A percentile compares a stretch with the other conserved stretches of the same genome.
These are phyloP conservation scores for Hesperophylax magnus DNA, from an alignment of 1,140 invertebrate genomes.

Conservation along the genomic window DNA sequence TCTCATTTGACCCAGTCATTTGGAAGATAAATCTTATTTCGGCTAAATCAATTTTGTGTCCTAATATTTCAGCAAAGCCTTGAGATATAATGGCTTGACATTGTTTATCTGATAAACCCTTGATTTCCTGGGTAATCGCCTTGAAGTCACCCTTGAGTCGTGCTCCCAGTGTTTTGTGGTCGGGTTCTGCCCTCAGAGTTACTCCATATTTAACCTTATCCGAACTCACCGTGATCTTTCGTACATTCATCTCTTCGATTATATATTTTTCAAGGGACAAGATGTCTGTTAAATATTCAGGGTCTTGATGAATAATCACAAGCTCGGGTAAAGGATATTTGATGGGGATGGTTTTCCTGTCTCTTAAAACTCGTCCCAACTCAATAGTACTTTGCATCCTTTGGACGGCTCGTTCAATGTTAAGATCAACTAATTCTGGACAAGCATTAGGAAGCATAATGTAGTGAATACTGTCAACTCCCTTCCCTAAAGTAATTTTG, in stretches of 20 bases:
- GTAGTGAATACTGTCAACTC: slow-evolving; percentile 87
- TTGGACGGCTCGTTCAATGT: slow-evolving; percentile 91
- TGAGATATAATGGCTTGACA: slow-evolving; percentile 83
- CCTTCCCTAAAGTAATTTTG: slow-evolving; percentile 66
- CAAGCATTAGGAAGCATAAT: slow-evolving; percentile 87
- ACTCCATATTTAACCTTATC: slow-evolving; percentile 97
- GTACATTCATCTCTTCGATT: slow-evolving; percentile 95
- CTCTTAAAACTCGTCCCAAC: slow-evolving; percentile 91
- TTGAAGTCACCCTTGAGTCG: slow-evolving; percentile 93
- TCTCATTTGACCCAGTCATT: slow-evolving; percentile 72
- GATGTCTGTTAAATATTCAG: slow-evolving; percentile 85
- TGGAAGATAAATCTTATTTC: slow-evolving; percentile 93
- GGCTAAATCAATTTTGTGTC: slow-evolving; percentile 82
- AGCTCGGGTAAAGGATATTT: slow-evolving; percentile 98
- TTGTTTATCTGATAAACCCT: slow-evolving; percentile 84
- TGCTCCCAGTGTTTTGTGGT: slow-evolving; percentile 88
- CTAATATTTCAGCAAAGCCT: slow-evolving; percentile 81
- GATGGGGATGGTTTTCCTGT: slow-evolving; percentile 93
- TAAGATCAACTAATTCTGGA: slow-evolving; percentile 82
- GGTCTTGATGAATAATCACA: slow-evolving; percentile 93
- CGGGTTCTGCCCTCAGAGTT: slow-evolving; percentile 92
- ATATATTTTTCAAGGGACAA: slow-evolving; percentile 89
- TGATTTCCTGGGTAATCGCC: slow-evolving; percentile 86
- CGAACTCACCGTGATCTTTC: slow-evolving; percentile 87
- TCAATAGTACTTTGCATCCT: slow-evolving; percentile 97